Conservation (phyloP, 2,888 invertebrate species). For the Hipparchia semele region DNA sequence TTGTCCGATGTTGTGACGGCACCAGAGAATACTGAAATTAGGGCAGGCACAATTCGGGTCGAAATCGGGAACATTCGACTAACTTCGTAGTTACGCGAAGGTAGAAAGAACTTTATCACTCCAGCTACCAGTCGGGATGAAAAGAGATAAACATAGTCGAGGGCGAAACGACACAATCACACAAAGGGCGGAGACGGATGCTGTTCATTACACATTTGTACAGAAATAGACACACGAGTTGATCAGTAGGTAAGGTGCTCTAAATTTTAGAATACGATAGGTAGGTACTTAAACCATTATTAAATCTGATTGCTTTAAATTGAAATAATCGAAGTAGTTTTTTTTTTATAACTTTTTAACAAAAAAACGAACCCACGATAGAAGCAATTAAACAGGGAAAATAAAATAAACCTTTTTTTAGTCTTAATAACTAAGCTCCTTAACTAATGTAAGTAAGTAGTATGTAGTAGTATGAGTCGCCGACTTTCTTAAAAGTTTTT, state of each 20-base stretch:
- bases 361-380: too few species aligned
- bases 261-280: slow-evolving; percentile 14
- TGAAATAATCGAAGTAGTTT: background rate
- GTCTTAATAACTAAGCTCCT: too few species aligned
- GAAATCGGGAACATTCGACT: slow-evolving; percentile 62
- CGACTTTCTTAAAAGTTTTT: too few species aligned
- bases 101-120: slow-evolving; percentile 39
- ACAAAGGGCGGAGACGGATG: slow-evolving; percentile 61
- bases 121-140: slow-evolving; percentile 45
- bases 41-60: slow-evolving; percentile 57
- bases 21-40: slow-evolving; percentile 61
- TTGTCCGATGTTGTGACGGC: slow-evolving; percentile 47
- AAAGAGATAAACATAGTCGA: slow-evolving; percentile 53
- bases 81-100: slow-evolving; percentile 49
- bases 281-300: background rate
- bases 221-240: slow-evolving; percentile 39
- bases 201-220: slow-evolving; percentile 51
- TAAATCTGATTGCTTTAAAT: background rate
- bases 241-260: slow-evolving; percentile 25
- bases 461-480: too few species aligned
- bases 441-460: too few species aligned
- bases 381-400: too few species aligned
- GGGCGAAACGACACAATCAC: slow-evolving; percentile 40
- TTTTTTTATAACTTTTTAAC: background rate
- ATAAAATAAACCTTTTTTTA: too few species aligned